Evolutionary conservation across 2,888 invertebrate genomes (phyloP), one percentile per base, ranked within the genome.

Genomic region (Oligia fasciuncula): DNA sequence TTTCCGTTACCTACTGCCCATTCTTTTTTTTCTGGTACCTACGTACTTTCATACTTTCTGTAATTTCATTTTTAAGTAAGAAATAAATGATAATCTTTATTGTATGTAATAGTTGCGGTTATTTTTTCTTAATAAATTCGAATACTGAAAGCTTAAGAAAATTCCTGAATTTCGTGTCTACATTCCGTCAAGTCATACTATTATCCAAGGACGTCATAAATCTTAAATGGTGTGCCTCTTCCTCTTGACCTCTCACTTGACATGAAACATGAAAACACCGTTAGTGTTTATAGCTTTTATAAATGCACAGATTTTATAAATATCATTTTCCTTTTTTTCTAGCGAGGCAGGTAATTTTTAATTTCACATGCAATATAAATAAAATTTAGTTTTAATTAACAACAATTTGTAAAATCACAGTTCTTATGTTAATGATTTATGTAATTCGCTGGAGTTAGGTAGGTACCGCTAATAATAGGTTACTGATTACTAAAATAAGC

Each of bases 221-320:
- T 57, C 71, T 54, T 35, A 77, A 79, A 71, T 19, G n/a, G 46
- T 65, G n/a, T 29, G 35, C 54, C 43, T 79, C 77, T 63, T 77
- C 51, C 77, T 63, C n/a, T 77, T 79, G 63, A 79, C 77, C 77
- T 77, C 77, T 35, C 35, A 63, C 79, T 78, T 79, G 78, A 79
- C 54, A 71, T 70, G 51, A 69, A 78, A 69, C 77, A 51, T 79
- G 23, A 74, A 68, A 62, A 67, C 29, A 67, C 35, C 43, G 60
- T 43, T 79, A 23, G 46, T 74, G 46, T 74, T 74, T 54, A 23
- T 54, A 79, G 67, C 14, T 49, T 62, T 60, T 73, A 67, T 19
- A 73, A 73, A 78, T 19, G 79, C 46, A 13, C 51, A 54, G 62
- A 63, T 68, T 74, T 63, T 49, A 62, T 46, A 17, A 80, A 73